Evolutionary conservation across 1,140 invertebrate species (phyloP), one percentile per base, ranked within the genome.

Genomic region (Nomia melanderi): DNA sequence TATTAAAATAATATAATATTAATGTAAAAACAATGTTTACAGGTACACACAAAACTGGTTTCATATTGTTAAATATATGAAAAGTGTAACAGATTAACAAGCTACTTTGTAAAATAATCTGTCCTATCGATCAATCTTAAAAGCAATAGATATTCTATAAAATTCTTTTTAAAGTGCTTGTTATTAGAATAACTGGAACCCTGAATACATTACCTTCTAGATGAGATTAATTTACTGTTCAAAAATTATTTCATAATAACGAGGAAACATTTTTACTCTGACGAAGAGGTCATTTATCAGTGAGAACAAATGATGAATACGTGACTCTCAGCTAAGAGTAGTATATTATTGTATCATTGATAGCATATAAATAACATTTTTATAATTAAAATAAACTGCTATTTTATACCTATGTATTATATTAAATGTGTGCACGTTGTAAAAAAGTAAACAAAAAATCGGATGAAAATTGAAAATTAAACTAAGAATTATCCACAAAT

Each of bases 281-380:
- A 57, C 11, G 8, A 53, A 36, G 36, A 14, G 20, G 36, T 1
- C 9, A 12, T 6, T 8, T 57, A 27, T 75, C 53, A n/a, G 57
- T 75, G 36, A 44, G 14, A 20, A 25, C 2, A 54, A 74, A 41
- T 74, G 65, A 56, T 23, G 23, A 74, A 56, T 56, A 65, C 25
- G n/a, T n/a, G 39, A 29, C 23, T 33, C 47, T 17, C 47, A 66
- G 44, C 62, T 44, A 44, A 36, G 11, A 17, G 14, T 66, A 60
- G 66, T 74, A 23, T 33, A 74, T 66, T 56, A 25, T 12, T 23
- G 23, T 2, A 3, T 29, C 39, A 31, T 12, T 20, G 20, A 4
- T 8, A 12, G 60, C 36, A 44, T 44, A 54, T 75, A 57, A 74
- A 41, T 65, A 65, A 54, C 33, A 65, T 8, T 41, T 20, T 41